Conservation (phyloP, 2,888 invertebrate genomes). For the Creontiades dilutus region DNA sequence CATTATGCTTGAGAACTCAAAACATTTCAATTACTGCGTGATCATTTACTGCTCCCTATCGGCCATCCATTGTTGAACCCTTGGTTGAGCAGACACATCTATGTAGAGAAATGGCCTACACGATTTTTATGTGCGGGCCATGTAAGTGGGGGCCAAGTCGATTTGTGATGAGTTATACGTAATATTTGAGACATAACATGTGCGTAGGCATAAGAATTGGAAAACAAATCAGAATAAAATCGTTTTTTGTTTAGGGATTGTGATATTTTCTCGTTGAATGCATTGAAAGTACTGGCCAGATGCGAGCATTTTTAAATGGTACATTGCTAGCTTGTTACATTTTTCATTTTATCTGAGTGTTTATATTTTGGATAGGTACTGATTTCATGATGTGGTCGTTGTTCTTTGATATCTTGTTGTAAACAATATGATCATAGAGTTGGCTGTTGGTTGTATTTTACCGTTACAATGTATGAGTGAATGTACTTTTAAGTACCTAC, state of each 20-base stretch:
- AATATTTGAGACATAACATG: conserved; percentile 10
- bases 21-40: neutral
- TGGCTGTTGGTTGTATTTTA: conserved; percentile 48
- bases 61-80: neutral
- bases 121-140: neutral
- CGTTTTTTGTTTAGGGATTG: neutral
- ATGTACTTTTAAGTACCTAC: conserved; percentile 33
- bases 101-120: conserved; percentile 6
- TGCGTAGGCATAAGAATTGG: conserved; percentile 29
- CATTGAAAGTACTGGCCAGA: neutral
- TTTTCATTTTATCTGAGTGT: conserved; percentile 30
- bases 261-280: conserved; percentile 24
- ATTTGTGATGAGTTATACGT: conserved; percentile 48
- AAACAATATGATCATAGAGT: conserved; percentile 36
- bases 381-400: conserved; percentile 24
- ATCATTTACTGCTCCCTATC: neutral
- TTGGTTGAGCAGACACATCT: conserved; percentile 3
- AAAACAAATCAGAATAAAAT: neutral
- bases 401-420: conserved; percentile 44
- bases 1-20: neutral
- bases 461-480: conserved; percentile 44
- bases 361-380: conserved; percentile 13
- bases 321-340: conserved; percentile 20
- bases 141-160: conserved; percentile 56
- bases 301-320: neutral